A percentile compares a stretch with the other conserved stretches of the same genome.
Evolutionary conservation across 92 coral and sea anemone species (phyloP).

Genomic region (Heteractis magnifica): DNA sequence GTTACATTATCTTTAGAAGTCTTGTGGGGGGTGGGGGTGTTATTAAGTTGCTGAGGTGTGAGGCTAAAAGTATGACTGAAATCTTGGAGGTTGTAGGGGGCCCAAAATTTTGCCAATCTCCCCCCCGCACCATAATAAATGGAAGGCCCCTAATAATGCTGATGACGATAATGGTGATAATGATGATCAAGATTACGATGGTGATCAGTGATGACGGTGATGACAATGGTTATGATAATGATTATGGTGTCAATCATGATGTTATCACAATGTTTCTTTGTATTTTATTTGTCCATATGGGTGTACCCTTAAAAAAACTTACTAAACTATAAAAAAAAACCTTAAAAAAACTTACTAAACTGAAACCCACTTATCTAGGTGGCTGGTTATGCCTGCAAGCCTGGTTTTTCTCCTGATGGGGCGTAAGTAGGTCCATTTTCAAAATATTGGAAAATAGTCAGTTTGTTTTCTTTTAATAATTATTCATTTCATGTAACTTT

Average conservation of each 20-base stretch:
- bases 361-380: conserved; percentile 36
- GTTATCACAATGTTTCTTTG: too few relatives aligned
- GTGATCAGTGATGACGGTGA: neutral
- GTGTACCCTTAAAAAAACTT: too few relatives aligned
- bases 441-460: neutral
- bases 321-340: too few relatives aligned
- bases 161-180: neutral
- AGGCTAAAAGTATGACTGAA: too few relatives aligned
- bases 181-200: neutral
- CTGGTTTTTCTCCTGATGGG: conserved; percentile 95
- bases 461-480: neutral
- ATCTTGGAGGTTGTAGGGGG: too few relatives aligned
- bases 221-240: neutral
- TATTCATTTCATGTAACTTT: neutral
- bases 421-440: conserved; percentile 48
- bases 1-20: too few relatives aligned
- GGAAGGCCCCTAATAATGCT: neutral
- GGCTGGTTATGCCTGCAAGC: conserved; percentile 98
- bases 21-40: too few relatives aligned
- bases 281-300: too few relatives aligned
- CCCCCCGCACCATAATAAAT: too few relatives aligned
- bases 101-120: too few relatives aligned
- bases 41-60: too few relatives aligned
- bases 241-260: neutral
- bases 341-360: neutral